Base-by-base conservation (phyloP, 2,797 vertebrate species). In the Rachycentron canadum region DNA sequence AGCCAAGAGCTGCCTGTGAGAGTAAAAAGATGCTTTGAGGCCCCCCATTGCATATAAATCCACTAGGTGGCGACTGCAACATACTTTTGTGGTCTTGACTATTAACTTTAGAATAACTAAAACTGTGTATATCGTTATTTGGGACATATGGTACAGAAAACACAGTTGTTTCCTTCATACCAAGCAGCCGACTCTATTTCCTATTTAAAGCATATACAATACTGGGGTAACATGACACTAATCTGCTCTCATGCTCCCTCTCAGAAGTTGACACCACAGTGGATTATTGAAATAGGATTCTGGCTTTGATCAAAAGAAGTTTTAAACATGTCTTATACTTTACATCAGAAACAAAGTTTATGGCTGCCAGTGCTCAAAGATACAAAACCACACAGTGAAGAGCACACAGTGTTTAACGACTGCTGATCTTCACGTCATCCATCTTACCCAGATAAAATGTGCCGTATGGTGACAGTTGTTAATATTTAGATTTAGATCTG, bases 41-140 rank as follows among this genome's bases (percentile, higher is more conserved):
- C 14, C 4, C 7, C 2, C 2, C 3, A 2, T 50, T 59, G 0
- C 12, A 21, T 7, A 3, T 38, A 1, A 21, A 2, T 67, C 89
- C 91, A 88, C 84, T 87, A 91, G 91, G 66, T 80, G 89, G 92
- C 1, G 89, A 84, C 79, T 74, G 19, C 25, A 52, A 55, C 81
- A 64, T 62, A 83, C 26, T 41, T 73, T 65, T 71, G 3, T 25
- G n/a, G 7, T 70, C 13, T 8, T 11, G 5, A 21, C 25, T 2
- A 23, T 23, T n/a, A 34, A 25, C n/a, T 11, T 3, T 0, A 28
- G 1, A 25, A 2, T 6, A 45, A 45, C 9, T 6, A 52, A 58
- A 56, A 58, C 32, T 36, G 1, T 55, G 1, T 23, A 28, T 12
- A 7, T 13, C 55, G 17, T 55, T 23, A 30, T 68, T 73, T 38